phyloP scores from a whole-genome alignment of 2,113 vertebrate genomes.

The Amphiprion ocellaris region DNA sequence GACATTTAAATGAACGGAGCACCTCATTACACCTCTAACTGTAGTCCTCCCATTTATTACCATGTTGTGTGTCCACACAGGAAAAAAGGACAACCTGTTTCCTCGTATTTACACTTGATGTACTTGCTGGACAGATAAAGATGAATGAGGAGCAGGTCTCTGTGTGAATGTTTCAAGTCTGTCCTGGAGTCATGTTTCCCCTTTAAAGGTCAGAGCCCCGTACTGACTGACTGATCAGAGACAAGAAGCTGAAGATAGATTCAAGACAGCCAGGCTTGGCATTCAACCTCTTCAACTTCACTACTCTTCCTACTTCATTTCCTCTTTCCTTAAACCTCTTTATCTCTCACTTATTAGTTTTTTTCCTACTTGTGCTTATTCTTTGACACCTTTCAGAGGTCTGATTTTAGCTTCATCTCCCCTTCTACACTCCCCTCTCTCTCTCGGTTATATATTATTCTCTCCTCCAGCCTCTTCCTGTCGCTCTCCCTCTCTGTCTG shows the following conservation, averaged over 20 bases:
- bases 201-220: conserved; percentile 38
- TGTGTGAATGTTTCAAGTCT: conserved; percentile 8
- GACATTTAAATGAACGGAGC: background rate
- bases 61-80: too few species aligned
- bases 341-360: background rate
- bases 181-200: conserved; percentile 25
- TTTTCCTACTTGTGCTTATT: too few species aligned
- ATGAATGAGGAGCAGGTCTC: background rate
- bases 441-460: background rate
- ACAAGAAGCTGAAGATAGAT: background rate
- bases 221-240: conserved; percentile 4
- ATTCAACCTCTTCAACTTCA: background rate
- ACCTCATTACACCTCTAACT: too few species aligned
- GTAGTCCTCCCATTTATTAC: too few species aligned
- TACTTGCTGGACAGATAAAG: background rate
- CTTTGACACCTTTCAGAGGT: background rate
- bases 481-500: too few species aligned
- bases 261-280: background rate
- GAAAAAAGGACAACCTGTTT: too few species aligned
- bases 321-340: too few species aligned
- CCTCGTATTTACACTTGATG: background rate
- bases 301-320: background rate
- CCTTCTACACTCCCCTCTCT: too few species aligned
- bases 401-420: background rate
- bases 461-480: background rate